Evolutionary conservation across 2,888 invertebrate genomes (phyloP), one percentile per base, ranked within the genome.

Genomic region (Agrochola lota): DNA sequence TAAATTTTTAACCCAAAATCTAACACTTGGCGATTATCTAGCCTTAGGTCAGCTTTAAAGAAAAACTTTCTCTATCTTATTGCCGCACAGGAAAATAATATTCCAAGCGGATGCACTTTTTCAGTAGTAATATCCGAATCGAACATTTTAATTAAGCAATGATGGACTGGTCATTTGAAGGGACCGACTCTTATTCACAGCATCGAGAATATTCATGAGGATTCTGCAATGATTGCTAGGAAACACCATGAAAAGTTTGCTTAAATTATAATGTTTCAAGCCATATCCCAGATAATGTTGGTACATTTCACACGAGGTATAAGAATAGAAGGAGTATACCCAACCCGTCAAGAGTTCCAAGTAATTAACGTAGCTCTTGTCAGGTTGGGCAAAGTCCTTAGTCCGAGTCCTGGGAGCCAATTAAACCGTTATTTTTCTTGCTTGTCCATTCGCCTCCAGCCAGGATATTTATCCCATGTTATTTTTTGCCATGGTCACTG

Each of bases 401-500:
- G n/a, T n/a, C 17, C 23, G 4, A 23, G 15, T 40, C 15, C 40
- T 64, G n/a, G 5, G 15, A n/a, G 17, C 15, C 9, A 64, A 64
- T 23, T 23, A n/a, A 23, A 12, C 15, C 15, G 26, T 26, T 26
- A 26, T 15, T 59, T 26, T 60, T 8, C 26, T 60, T 60, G 35
- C 17, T 20, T 20, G 9, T 20, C 26, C 66, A 20, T 43, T 11
- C 64, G 2, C n/a, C n/a, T n/a, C 40, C 40, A 0, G n/a, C 11
- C 40, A 64, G 7, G 46, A 67, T 46, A 26, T 20, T 52, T 20
- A 55, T 55, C 7, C 46, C 46, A 12, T 46, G 12, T 46, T 15
- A 15, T 46, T 43, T 3, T n/a, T 0, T 11, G 2, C 11, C 57
- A 74, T 88, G 87, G 88, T 70, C 70, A 70, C 80, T 6, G 1